Evolutionary conservation across 2,797 vertebrate species (phyloP).

Genomic region (Enteromius anoplus): DNA sequence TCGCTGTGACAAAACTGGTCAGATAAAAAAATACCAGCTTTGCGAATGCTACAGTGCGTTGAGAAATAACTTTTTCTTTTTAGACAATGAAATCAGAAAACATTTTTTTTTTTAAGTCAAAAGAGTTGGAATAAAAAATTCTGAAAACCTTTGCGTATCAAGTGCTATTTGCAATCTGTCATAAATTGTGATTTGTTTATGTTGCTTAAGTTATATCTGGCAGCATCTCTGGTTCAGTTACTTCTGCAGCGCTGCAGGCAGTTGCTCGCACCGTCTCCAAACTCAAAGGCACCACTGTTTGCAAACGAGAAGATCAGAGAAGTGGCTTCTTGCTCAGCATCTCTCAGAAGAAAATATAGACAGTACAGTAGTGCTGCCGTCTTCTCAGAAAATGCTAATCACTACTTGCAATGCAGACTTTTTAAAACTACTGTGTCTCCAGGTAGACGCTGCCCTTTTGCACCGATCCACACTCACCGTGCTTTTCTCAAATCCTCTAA

Average conservation of each 20-base stretch:
- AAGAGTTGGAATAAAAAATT: neutral
- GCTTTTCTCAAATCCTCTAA: neutral
- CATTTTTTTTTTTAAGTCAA: no score
- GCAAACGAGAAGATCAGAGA: constrained; percentile 13
- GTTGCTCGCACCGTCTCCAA: neutral
- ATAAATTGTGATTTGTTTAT: constrained; percentile 24
- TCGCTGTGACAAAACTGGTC: neutral
- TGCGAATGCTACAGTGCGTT: neutral
- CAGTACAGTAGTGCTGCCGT: neutral
- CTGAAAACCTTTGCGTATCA: neutral
- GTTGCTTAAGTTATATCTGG: neutral
- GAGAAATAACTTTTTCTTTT: neutral
- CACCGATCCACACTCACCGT: constrained; percentile 12
- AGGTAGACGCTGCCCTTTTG: constrained; percentile 6
- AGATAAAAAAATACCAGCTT: neutral
- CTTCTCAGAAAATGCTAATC: constrained; percentile 18
- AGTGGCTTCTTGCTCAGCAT: neutral
- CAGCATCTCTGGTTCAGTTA: constrained; percentile 16
- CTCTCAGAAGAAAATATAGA: neutral
- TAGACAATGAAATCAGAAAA: neutral
- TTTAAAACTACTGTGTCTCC: constrained; percentile 42
- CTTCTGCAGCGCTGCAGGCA: constrained; percentile 11
- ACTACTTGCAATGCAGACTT: constrained; percentile 1
- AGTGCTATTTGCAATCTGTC: neutral
- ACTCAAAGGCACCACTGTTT: neutral